Conservation (phyloP, 2,888 invertebrate species). For the Drosophila percnosoma region DNA sequence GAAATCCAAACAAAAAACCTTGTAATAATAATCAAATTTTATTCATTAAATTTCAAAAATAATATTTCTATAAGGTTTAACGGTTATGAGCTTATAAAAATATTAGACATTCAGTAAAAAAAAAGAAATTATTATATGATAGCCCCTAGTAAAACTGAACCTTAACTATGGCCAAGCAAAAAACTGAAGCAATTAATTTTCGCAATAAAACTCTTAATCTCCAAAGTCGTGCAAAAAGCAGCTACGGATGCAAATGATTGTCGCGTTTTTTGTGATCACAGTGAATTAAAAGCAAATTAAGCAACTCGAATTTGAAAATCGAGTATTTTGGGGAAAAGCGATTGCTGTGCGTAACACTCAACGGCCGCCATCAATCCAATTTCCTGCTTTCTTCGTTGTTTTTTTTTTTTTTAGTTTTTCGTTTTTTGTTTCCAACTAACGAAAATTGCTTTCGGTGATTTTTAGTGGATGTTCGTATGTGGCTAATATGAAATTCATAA, state of each 20-base stretch:
- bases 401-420: slow-evolving; percentile 11
- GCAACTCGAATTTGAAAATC: slow-evolving; percentile 40
- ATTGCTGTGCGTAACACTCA: slow-evolving; percentile 18
- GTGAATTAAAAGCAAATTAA: slow-evolving; percentile 68
- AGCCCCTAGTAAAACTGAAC: not conserved
- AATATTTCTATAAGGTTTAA: not conserved
- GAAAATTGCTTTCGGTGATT: slow-evolving; percentile 76
- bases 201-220: not conserved
- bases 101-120: not conserved
- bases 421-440: slow-evolving; percentile 38
- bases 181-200: slow-evolving; percentile 17
- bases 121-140: not conserved
- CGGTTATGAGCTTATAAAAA: not conserved
- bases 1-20: not conserved
- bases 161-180: not conserved
- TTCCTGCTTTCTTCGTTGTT: slow-evolving; percentile 14
- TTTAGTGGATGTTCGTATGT: slow-evolving; percentile 77
- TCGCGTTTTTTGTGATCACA: slow-evolving; percentile 28
- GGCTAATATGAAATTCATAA: slow-evolving; percentile 77
- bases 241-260: slow-evolving; percentile 19
- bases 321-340: slow-evolving; percentile 27
- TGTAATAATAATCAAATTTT: not conserved
- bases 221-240: not conserved
- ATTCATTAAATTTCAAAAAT: not conserved
- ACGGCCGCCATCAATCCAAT: slow-evolving; percentile 41